Base-by-base conservation (phyloP, 2,113 vertebrate species). In the Falco punctatus region DNA sequence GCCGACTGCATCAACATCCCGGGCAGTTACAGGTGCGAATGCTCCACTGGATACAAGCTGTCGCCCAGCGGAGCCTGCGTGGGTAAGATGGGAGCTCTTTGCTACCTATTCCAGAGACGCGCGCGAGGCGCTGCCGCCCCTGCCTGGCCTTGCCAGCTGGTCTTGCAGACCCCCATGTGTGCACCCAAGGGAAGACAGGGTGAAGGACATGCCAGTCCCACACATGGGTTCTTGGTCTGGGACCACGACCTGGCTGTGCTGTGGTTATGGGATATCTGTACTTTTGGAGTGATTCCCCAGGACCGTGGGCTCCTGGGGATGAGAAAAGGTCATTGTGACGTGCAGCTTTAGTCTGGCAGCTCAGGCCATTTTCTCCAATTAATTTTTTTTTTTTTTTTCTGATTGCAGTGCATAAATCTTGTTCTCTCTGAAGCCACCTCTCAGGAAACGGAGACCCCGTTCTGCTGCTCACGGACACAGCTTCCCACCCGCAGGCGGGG, bases 1-100 rank as follows among this genome's bases (percentile, higher is more conserved):
- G 98, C 98, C 7, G 98, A 99, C 96, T 99, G 99, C 57, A 97
- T 99, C 98, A 99, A 99, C 97, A 98, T 99, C 96, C 99, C 99
- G 0, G 99, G 99, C 59, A 99, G 99, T 94, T 99, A 99, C 98
- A 98, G 98, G 96, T 99, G 99, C 95, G 98, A 98, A 81, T 99
- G 99, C 52, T 98, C 98, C 17, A 98, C 96, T 0, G 99, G 99
- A 5, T 99, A 99, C 98, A 99, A 99, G 92, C 98, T 99, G 72
- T 99, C 98, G 1, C 99, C 98, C 8, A 98, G 98, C 2, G 99
- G 99, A 19, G 98, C 99, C 65, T 99, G 99, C 19, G 90, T 99
- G 92, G 99, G 99, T 99, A 96, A 99, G 99, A 62, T 4, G 58
- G 90, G 64, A 74, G 54, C 40, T 48, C 10, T 46, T 69, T 35